These are phyloP conservation scores for Rhincodon typus DNA, from an alignment of 2,797 vertebrate genomes.

Conservation along the genomic window DNA sequence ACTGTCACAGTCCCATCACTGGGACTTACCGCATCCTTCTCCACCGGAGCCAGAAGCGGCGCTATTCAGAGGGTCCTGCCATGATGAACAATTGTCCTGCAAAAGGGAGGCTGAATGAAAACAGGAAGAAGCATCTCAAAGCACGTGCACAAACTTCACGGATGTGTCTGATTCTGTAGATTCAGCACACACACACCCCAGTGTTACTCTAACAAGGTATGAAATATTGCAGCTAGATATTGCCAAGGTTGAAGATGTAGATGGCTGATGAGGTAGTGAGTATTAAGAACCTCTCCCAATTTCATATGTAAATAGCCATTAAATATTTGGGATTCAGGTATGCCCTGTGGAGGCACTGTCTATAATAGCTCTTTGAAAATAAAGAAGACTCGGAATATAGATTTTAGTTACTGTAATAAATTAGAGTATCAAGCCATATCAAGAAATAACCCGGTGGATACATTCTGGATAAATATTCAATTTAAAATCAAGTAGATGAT, in stretches of 20 bases:
- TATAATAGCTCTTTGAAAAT: not conserved
- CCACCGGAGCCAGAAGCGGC: slow-evolving; percentile 56
- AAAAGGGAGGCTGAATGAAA: too few relatives aligned
- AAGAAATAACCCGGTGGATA: not conserved
- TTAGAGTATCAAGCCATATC: too few relatives aligned
- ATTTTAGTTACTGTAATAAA: too few relatives aligned
- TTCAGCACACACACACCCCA: not conserved
- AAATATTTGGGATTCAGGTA: not conserved
- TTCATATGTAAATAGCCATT: not conserved
- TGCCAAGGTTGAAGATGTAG: not conserved
- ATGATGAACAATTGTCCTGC: not conserved
- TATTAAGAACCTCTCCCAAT: not conserved
- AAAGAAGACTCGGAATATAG: too few relatives aligned
- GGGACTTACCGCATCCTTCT: slow-evolving; percentile 58
- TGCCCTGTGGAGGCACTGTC: not conserved
- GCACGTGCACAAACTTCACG: not conserved
- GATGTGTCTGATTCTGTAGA: slow-evolving; percentile 19
- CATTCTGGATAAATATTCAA: not conserved
- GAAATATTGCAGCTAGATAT: not conserved
- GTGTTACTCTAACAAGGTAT: too few relatives aligned
- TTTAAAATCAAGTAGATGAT: not conserved
- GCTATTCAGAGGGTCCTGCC: slow-evolving; percentile 47
- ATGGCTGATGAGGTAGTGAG: not conserved
- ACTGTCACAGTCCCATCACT: slow-evolving; percentile 54
- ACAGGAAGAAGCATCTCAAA: not conserved